Evolutionary conservation across 2,797 vertebrate genomes (phyloP).

Genomic region (Alauda arvensis): DNA sequence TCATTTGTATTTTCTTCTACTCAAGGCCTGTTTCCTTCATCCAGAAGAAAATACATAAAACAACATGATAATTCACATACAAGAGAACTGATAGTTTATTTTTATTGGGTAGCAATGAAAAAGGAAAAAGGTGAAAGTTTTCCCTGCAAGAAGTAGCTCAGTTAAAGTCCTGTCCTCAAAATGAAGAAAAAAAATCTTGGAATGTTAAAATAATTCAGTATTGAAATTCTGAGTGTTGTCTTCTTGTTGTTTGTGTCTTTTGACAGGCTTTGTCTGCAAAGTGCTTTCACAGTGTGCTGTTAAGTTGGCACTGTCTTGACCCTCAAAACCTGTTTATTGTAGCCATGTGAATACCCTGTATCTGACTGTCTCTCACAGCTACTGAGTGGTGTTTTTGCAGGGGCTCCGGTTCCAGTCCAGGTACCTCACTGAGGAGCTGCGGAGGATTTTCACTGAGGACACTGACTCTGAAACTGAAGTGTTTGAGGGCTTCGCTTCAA

Average conservation of each 20-base stretch:
- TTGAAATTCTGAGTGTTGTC: background rate
- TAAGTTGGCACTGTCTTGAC: background rate
- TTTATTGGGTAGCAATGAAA: background rate
- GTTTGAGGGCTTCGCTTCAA: constrained; percentile 85
- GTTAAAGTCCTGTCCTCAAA: background rate
- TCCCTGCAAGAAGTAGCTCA: background rate
- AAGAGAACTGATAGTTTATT: background rate
- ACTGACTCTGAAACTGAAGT: constrained; percentile 83
- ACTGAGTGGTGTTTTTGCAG: constrained; percentile 54
- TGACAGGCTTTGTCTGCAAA: background rate
- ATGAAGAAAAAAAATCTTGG: background rate
- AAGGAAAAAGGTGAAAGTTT: background rate
- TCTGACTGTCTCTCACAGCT: background rate
- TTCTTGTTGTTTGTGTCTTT: background rate
- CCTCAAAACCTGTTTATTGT: background rate
- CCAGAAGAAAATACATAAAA: background rate
- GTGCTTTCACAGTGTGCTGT: background rate
- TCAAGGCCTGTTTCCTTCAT: background rate
- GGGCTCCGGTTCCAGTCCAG: constrained; percentile 72
- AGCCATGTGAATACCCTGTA: background rate
- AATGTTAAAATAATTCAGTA: background rate
- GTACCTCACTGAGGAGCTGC: constrained; percentile 83
- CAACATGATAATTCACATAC: background rate
- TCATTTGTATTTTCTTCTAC: background rate
- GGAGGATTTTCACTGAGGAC: constrained; percentile 84